Conservation (phyloP, 2,888 invertebrate species). For the Hoplodrina blanda region DNA sequence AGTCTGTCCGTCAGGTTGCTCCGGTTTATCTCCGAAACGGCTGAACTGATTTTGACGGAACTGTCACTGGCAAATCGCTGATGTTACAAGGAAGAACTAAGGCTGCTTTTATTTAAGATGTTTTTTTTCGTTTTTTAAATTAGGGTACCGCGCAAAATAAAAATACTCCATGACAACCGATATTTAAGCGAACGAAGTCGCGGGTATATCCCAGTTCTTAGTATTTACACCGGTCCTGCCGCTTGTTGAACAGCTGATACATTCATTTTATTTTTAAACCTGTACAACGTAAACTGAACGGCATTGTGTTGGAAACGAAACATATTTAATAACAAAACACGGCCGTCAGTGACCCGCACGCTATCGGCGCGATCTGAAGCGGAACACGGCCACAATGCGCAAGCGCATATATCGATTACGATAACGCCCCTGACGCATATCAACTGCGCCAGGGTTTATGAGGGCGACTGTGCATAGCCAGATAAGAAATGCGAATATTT, state of each 20-base stretch:
- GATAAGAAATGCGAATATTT: conserved; percentile 58
- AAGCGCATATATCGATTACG: conserved; percentile 67
- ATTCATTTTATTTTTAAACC: conserved; percentile 32
- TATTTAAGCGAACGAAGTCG: no score
- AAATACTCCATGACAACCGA: no score
- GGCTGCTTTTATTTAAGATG: no score
- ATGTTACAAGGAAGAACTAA: no score
- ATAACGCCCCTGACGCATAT: conserved; percentile 69
- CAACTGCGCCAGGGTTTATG: conserved; percentile 61
- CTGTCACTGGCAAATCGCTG: no score
- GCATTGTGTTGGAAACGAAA: conserved; percentile 36
- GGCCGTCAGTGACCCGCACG: conserved; percentile 56
- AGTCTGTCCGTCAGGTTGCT: no score
- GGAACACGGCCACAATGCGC: conserved; percentile 67
- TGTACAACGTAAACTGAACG: conserved; percentile 11
- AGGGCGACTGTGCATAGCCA: conserved; percentile 51
- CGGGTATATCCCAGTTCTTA: no score
- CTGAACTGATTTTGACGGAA: no score
- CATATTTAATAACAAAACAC: conserved; percentile 56
- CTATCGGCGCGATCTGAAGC: conserved; percentile 65
- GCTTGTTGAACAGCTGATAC: conserved; percentile 34
- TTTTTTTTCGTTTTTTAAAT: no score
- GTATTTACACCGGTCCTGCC: conserved; percentile 17
- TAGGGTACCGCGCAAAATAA: no score
- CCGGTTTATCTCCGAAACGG: no score